Percentiles rank a stretch among this genome's conserved stretches.
These are phyloP conservation scores for Morinoia aosen DNA, from an alignment of 2,888 invertebrate species.

Conservation along the genomic window DNA sequence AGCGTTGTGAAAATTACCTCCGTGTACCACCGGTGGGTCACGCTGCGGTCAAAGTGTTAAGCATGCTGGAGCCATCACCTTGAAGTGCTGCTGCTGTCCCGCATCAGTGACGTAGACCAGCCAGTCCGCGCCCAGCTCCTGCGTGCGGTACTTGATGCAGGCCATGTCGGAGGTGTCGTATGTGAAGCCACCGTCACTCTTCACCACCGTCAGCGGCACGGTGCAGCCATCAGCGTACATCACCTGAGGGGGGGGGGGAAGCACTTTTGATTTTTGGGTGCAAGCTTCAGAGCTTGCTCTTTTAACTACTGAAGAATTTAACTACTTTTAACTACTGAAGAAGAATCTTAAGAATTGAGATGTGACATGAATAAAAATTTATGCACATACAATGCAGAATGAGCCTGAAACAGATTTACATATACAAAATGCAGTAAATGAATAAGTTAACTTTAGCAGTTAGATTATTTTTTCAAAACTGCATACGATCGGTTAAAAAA, in stretches of 20 bases:
- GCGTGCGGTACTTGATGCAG: slow-evolving; percentile 82
- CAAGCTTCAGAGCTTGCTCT: no score
- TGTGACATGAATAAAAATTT: background rate
- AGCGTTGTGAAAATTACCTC: no score
- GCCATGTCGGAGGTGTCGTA: slow-evolving; percentile 99
- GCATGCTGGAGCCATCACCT: slow-evolving; percentile 54
- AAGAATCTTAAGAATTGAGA: background rate
- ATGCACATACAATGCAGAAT: background rate
- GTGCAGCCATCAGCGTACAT: slow-evolving; percentile 82
- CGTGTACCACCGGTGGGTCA: no score
- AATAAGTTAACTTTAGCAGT: no score
- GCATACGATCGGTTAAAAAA: no score
- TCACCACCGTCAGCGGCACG: slow-evolving; percentile 91
- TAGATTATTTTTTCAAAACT: no score
- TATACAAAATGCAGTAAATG: background rate
- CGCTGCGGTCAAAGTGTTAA: no score
- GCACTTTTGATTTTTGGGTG: background rate
- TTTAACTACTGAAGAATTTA: no score
- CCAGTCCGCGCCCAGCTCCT: slow-evolving; percentile 90
- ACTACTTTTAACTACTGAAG: background rate
- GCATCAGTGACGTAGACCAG: slow-evolving; percentile 94
- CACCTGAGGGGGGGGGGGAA: slow-evolving; percentile 72
- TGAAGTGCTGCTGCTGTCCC: slow-evolving; percentile 87
- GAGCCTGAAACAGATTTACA: background rate
- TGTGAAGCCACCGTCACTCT: slow-evolving; percentile 95